Evolutionary conservation across 2,888 invertebrate species (phyloP), one percentile per base, ranked within the genome.

Genomic region (Calameuta idolon): DNA sequence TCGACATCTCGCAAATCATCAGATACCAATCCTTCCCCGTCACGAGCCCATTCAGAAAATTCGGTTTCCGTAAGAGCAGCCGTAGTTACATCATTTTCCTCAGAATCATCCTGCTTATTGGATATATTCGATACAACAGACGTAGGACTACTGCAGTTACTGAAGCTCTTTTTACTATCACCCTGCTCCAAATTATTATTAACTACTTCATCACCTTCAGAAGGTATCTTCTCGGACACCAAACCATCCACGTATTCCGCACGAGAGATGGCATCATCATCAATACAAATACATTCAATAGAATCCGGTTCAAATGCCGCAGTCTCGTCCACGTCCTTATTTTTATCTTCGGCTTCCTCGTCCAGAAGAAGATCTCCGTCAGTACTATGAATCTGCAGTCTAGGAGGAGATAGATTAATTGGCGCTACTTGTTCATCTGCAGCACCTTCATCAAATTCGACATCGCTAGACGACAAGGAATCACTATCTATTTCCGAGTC

Each of bases 31-130:
- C 87, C 91, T 69, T 94, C 95, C 83, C 95, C 96, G 87, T 97
- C 97, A 4, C 96, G 94, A 0, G 96, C 97, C 97, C 97, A 97
- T 89, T 97, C 97, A 0, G 97, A 97, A n/a, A 97, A 92, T 88
- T 97, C 97, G 0, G 97, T 97, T 91, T 97, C 97, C 0, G 97
- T 97, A 15, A 97, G 92, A 3, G 95, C 96, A 1, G 95, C 94
- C 0, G 95, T 95, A 0, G 95, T 95, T 1, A 93, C 93, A 84
- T 96, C 96, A 2, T 94, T 94, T 77, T 95, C 90, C 40, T 91
- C 94, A 0, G 96, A 96, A 83, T 95, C 95, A 0, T 92, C 92
- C 74, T 89, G 89, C 73, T 89, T 90, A 34, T 87, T 88, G 3
- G 78, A 78, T 30, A 34, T 31, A n/a, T 87, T 84, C 15, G 90